Evolutionary conservation across 2,888 invertebrate species (phyloP), one percentile per base, ranked within the genome.

Genomic region (Gonocerus acuteangulatus): DNA sequence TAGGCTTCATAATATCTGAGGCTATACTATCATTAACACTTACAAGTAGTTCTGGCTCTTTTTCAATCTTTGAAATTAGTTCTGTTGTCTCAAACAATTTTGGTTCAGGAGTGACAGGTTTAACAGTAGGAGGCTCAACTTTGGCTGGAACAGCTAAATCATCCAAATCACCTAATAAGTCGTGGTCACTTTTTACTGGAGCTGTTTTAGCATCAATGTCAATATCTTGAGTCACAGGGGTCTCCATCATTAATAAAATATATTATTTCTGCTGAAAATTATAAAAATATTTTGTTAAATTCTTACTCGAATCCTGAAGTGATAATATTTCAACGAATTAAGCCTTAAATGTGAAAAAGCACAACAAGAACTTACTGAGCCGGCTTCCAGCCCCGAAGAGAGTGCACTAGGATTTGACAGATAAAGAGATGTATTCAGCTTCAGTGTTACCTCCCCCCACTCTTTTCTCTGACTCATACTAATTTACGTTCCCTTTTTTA

Each of bases 371-470:
- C 51, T 51, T 51, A 51, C 51, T 51, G 51, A 4, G 34, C 51
- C 51, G 51, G 51, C 51, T 51, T 51, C 51, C 19, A 32, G 34
- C 19, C 51, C 19, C 51, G 51, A 15, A 51, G 51, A 34, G 34
- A 51, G 51, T 51, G 36, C 51, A 51, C 51, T 51, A 51, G 19
- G 51, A 51, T 51, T 51, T 51, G 51, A 51, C 51, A 51, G 51
- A 51, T 51, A 51, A 51, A 51, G 49, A 51, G 51, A 51, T 32
- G 51, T 36, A 7, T 34, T 36, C 51, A 32, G 51, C 16, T 4
- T 27, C 27, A 27, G 27, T 27, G 27, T 27, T 27, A 27, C 27
- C 27, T 27, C 27, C 42, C 54, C 42, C 54, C 54, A 39, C 54
- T 23, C 54, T 36, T 54, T 15, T 1, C 15, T n/a, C 36, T 54